These are phyloP conservation scores for Archaeoteleia sp. DNA, from an alignment of 2,888 invertebrate species.

Conservation along the genomic window DNA sequence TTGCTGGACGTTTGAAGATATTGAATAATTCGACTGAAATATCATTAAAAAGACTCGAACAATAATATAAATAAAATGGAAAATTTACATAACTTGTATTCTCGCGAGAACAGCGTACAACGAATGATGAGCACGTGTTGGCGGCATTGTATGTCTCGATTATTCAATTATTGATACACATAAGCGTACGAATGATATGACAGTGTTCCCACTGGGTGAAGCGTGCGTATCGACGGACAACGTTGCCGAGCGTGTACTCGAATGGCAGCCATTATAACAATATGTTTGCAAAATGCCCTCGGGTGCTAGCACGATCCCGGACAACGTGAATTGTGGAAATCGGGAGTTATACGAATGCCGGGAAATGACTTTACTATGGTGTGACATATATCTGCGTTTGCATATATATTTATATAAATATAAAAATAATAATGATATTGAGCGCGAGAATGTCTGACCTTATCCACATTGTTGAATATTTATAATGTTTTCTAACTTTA, in stretches of 20 bases:
- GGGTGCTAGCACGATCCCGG: slow-evolving; percentile 36
- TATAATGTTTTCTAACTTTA: too few relatives aligned
- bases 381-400: slow-evolving; percentile 22
- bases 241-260: slow-evolving; percentile 36
- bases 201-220: slow-evolving; percentile 42
- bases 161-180: slow-evolving; percentile 51
- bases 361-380: slow-evolving; percentile 40
- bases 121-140: too few relatives aligned
- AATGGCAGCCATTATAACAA: slow-evolving; percentile 47
- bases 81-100: too few relatives aligned
- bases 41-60: too few relatives aligned
- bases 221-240: slow-evolving; percentile 36
- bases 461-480: too few relatives aligned
- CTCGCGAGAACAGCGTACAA: too few relatives aligned
- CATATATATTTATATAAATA: slow-evolving; percentile 8
- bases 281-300: slow-evolving; percentile 50
- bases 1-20: too few relatives aligned
- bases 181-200: slow-evolving; percentile 49
- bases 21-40: too few relatives aligned
- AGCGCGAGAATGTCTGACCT: too few relatives aligned
- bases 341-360: slow-evolving; percentile 38
- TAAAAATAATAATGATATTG: slow-evolving; percentile 40
- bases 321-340: slow-evolving; percentile 52
- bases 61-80: too few relatives aligned
- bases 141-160: slow-evolving; percentile 6